Conservation (phyloP, 2,888 invertebrate genomes). For the Aethes cnicana region DNA sequence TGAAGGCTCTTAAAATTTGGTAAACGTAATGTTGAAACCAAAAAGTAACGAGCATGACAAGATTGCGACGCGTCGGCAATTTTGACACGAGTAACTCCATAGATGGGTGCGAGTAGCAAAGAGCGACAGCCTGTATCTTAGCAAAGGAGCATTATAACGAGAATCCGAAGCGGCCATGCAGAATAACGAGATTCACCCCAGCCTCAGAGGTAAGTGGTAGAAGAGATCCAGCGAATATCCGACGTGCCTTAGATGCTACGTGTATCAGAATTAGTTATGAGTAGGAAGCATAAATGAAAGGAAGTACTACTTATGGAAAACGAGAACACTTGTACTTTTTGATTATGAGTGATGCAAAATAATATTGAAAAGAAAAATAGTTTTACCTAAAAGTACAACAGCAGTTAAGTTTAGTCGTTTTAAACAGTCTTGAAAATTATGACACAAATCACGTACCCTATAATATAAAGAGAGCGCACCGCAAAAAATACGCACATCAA, state of each 20-base stretch:
- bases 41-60: conserved; percentile 9
- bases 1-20: too few relatives aligned
- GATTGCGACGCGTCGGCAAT: conserved; percentile 6
- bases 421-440: too few relatives aligned
- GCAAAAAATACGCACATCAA: neutral
- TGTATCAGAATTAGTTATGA: neutral
- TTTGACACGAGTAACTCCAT: conserved; percentile 18
- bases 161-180: conserved; percentile 50
- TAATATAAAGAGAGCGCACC: too few relatives aligned
- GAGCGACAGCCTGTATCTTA: conserved; percentile 25
- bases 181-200: conserved; percentile 58
- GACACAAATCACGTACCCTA: too few relatives aligned
- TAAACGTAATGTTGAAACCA: neutral
- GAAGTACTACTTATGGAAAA: neutral
- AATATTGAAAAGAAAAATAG: too few relatives aligned
- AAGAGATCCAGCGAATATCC: conserved; percentile 39
- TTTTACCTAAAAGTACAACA: too few relatives aligned
- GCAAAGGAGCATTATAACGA: conserved; percentile 43
- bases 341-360: too few relatives aligned
- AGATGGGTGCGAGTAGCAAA: conserved; percentile 21
- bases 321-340: too few relatives aligned
- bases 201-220: conserved; percentile 46
- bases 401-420: too few relatives aligned
- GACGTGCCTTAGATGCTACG: conserved; percentile 36
- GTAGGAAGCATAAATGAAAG: neutral